Evolutionary conservation across 1,140 invertebrate genomes (phyloP), one percentile per base, ranked within the genome.

Genomic region (Apocrypta bakeri): DNA sequence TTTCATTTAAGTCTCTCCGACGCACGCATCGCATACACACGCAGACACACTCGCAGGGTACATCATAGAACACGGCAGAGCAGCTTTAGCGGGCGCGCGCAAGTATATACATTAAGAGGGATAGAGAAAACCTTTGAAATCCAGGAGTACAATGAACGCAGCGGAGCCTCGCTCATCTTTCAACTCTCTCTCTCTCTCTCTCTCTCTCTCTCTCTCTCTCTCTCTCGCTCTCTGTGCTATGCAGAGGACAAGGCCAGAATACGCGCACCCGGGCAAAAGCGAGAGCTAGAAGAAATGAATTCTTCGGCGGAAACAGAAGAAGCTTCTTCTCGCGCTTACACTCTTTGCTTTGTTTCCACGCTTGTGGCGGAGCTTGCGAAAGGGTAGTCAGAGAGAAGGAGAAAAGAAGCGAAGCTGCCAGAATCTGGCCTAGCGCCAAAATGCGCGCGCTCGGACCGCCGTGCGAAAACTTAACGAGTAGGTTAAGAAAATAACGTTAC

Each of bases 401-500:
- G 56, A 24, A 14, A 42, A 42, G 40, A 42, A 11, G 40, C 40
- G 7, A 12, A 7, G 6, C 61, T 64, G 12, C 6, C 61, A 42
- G 6, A 24, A 27, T 33, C 77, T 85, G 73, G 42, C n/a, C 40
- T 29, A 25, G 24, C 37, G 80, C 84, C 17, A 84, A 84, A 86
- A 56, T 37, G 24, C 42, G 33, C 40, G 27, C 72, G 25, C n/a
- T 11, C 37, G 63, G 63, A 2, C 40, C 72, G 33, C 9, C n/a
- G 21, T n/a, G 69, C 31, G 31, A 82, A 86, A 88, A 88, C 85
- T 88, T 85, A 88, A 88, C 84, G 86, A 87, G 78, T 79, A 63
- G 69, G 1, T 75, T 27, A 25, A 77, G 82, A 86, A 86, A 83
- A 81, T 63, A 76, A 64, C 74, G 72, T 74, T 61, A 74, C 72